These are phyloP conservation scores for Oscheius sp. DNA, from an alignment of 1,140 invertebrate species.

Conservation along the genomic window DNA sequence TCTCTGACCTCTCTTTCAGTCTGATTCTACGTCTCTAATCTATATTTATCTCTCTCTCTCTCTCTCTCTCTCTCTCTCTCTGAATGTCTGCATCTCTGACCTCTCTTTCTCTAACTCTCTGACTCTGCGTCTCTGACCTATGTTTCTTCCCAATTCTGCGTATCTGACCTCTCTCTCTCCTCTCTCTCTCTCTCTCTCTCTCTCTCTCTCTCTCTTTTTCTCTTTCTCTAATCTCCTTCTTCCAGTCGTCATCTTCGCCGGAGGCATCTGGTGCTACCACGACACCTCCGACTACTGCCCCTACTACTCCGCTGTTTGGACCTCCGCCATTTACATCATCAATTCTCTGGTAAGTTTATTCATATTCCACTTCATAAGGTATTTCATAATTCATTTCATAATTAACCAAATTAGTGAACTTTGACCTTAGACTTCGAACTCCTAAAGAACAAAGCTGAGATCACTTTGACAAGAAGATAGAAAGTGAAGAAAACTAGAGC, in stretches of 20 bases:
- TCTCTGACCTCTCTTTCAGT: too few species aligned
- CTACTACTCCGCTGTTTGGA: constrained; percentile 57
- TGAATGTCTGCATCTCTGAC: too few species aligned
- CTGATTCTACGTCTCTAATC: too few species aligned
- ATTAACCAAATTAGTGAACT: too few species aligned
- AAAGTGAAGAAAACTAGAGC: constrained; percentile 6
- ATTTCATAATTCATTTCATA: background rate
- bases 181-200: background rate
- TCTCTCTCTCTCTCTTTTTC: background rate
- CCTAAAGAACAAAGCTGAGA: background rate
- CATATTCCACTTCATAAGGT: background rate
- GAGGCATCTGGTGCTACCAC: constrained; percentile 52
- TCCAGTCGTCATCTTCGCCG: constrained; percentile 47
- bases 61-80: too few species aligned
- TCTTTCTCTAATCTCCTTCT: too few species aligned
- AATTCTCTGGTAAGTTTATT: constrained; percentile 44
- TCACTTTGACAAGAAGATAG: background rate
- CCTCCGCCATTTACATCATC: constrained; percentile 47
- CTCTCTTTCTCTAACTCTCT: constrained; percentile 14
- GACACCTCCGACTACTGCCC: constrained; percentile 54
- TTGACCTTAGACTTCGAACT: background rate
- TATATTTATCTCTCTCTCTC: too few species aligned
- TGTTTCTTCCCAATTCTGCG: too few species aligned
- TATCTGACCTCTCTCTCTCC: constrained; percentile 9
- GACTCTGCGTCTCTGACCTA: background rate